phyloP scores from a whole-genome alignment of 2,888 invertebrate genomes.

The Macaria liturata region DNA sequence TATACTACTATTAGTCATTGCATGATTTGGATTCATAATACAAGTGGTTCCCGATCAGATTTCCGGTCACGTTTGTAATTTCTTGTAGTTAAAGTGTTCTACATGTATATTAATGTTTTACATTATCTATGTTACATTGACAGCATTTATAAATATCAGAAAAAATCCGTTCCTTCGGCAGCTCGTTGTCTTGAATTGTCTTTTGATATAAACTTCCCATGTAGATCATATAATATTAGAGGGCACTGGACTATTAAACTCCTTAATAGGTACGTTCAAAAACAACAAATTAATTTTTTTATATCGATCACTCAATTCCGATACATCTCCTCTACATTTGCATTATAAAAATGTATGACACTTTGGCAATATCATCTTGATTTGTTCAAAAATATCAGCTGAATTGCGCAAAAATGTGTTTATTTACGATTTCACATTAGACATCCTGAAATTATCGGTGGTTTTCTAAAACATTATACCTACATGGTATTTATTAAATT shows the following conservation, averaged over 20 bases:
- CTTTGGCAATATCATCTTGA: neutral
- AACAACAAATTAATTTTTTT: slow-evolving; percentile 32
- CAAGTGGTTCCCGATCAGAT: too few species aligned
- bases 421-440: too few species aligned
- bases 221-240: slow-evolving; percentile 41
- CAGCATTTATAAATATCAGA: too few species aligned
- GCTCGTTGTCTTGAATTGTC: slow-evolving; percentile 28
- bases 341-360: slow-evolving; percentile 10
- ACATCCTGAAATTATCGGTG: too few species aligned
- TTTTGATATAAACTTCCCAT: slow-evolving; percentile 44
- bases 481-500: too few species aligned
- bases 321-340: slow-evolving; percentile 16
- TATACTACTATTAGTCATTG: too few species aligned
- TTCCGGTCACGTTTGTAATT: too few species aligned
- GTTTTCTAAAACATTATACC: too few species aligned
- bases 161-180: slow-evolving; percentile 20
- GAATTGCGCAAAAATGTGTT: neutral
- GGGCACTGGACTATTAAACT: slow-evolving; percentile 44
- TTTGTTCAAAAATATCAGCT: neutral
- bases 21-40: too few species aligned
- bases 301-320: slow-evolving; percentile 14
- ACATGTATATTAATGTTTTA: too few species aligned
- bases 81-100: too few species aligned
- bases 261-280: slow-evolving; percentile 43
- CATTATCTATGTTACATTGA: too few species aligned